Conservation (phyloP, 2,888 invertebrate genomes). For the Germaria angustata region DNA sequence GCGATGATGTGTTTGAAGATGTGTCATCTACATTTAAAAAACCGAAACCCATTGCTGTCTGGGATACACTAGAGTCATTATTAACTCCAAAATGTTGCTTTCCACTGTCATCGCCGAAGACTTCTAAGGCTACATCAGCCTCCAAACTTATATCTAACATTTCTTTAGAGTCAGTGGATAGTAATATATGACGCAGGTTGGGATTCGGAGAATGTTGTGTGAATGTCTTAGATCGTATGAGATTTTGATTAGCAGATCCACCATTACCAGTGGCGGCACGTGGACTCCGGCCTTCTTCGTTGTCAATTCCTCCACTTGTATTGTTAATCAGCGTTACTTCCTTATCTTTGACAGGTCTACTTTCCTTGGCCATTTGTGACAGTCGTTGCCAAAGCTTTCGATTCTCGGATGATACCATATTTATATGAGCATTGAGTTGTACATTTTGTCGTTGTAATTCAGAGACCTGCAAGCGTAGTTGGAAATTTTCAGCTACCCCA, state of each 20-base stretch:
- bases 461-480: slow-evolving; percentile 84
- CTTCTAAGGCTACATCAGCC: slow-evolving; percentile 85
- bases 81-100: slow-evolving; percentile 53
- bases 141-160: slow-evolving; percentile 86
- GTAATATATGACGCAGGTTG: slow-evolving; percentile 81
- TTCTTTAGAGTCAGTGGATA: slow-evolving; percentile 78
- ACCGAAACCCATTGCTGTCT: slow-evolving; percentile 75
- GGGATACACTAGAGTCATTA: slow-evolving; percentile 59
- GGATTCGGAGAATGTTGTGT: slow-evolving; percentile 85
- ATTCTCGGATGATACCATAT: slow-evolving; percentile 91
- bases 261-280: slow-evolving; percentile 54
- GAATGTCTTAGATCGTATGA: slow-evolving; percentile 84
- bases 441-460: slow-evolving; percentile 88
- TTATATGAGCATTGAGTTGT: slow-evolving; percentile 87
- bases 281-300: slow-evolving; percentile 56
- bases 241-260: slow-evolving; percentile 75
- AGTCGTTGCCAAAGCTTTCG: slow-evolving; percentile 89
- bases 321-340: slow-evolving; percentile 36
- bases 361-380: slow-evolving; percentile 83
- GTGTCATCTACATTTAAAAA: slow-evolving; percentile 74
- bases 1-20: slow-evolving; percentile 40
- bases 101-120: slow-evolving; percentile 64
- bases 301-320: neutral
- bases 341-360: slow-evolving; percentile 41
- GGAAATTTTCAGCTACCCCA: slow-evolving; percentile 79